Conservation (phyloP, 1,140 invertebrate species). For the Elysia chlorotica region DNA sequence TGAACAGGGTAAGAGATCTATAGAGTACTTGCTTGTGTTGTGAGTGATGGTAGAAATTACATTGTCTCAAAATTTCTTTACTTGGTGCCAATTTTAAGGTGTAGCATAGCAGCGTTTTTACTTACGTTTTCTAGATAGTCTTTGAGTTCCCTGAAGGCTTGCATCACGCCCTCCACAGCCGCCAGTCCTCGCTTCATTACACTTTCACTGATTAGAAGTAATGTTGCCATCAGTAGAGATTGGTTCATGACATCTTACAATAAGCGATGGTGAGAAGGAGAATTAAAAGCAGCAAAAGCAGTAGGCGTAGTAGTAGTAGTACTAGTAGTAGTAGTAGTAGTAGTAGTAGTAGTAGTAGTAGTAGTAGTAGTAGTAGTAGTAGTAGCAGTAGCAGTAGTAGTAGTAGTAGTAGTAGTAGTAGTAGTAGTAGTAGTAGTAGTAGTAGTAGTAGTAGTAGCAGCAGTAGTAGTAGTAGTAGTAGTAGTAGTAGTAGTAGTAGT, state of each 20-base stretch:
- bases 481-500: background rate
- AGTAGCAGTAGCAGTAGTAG: no score
- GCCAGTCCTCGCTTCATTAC: constrained; percentile 24
- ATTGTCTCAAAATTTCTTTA: background rate
- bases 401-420: no score
- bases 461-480: background rate
- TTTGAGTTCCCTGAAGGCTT: constrained; percentile 33
- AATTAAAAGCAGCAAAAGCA: no score
- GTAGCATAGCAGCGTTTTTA: background rate
- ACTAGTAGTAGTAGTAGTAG: no score
- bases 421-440: background rate
- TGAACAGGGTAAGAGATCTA: background rate
- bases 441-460: background rate
- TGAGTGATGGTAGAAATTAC: background rate
- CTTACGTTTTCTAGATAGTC: constrained; percentile 41
- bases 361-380: no score
- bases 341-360: no score
- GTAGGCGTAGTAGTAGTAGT: no score
- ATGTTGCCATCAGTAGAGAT: constrained; percentile 11
- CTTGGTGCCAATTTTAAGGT: background rate
- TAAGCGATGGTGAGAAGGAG: no score
- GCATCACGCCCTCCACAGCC: constrained; percentile 27
- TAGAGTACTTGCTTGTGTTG: background rate
- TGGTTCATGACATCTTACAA: no score
- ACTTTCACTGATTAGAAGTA: constrained; percentile 30